Conservation (phyloP, 1,140 invertebrate genomes). For the Homalodisca vitripennis region DNA sequence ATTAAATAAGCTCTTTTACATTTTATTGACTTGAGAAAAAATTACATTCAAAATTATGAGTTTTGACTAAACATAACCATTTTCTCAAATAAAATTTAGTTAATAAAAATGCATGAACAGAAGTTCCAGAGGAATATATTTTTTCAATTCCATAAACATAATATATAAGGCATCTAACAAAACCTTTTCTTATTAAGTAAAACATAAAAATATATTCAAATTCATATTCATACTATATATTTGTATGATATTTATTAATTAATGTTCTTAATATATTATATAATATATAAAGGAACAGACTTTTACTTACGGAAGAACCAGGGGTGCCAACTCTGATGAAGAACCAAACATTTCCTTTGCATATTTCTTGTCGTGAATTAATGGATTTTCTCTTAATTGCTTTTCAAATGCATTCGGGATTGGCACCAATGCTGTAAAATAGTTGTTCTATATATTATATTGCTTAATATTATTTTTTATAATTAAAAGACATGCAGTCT, state of each 20-base stretch:
- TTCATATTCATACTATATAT: background rate
- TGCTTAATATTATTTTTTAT: no score
- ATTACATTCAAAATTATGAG: no score
- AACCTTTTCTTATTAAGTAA: background rate
- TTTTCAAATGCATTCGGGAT: slow-evolving; percentile 59
- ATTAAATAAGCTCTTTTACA: no score
- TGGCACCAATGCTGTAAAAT: slow-evolving; percentile 59
- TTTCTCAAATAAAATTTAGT: no score
- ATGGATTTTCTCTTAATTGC: slow-evolving; percentile 62
- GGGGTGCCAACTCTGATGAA: slow-evolving; percentile 51
- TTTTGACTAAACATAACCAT: no score
- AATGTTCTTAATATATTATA: background rate
- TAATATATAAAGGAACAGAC: background rate
- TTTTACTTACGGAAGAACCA: slow-evolving; percentile 66
- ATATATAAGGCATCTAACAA: background rate
- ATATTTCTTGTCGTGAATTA: slow-evolving; percentile 71
- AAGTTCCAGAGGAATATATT: no score
- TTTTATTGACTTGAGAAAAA: no score
- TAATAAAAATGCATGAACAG: no score
- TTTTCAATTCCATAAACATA: background rate
- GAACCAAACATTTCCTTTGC: slow-evolving; percentile 54
- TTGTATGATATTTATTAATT: background rate
- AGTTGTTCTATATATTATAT: no score
- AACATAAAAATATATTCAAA: background rate
- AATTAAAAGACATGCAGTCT: no score